Evolutionary conservation across 2,113 vertebrate genomes (phyloP).

Genomic region (Apaloderma vittatum): DNA sequence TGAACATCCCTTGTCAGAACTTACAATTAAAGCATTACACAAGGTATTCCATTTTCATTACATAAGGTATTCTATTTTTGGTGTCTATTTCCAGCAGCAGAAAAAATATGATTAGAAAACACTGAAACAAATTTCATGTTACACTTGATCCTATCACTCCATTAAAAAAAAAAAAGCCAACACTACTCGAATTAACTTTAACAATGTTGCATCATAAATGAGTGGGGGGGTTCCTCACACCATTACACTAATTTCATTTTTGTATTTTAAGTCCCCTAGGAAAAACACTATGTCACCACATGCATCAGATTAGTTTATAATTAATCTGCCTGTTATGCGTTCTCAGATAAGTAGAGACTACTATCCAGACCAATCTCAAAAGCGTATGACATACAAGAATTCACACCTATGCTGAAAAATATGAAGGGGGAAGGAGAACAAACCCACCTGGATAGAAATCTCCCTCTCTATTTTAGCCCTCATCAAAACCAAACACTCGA

Average conservation of each 20-base stretch:
- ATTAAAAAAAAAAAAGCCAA: background rate
- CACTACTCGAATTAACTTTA: background rate
- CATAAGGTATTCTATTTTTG: background rate
- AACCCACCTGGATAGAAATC: accelerated
- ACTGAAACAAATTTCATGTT: background rate
- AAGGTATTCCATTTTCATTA: background rate
- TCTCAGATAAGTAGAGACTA: background rate
- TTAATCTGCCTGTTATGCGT: background rate
- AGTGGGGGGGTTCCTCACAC: background rate
- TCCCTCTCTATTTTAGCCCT: background rate
- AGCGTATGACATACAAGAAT: background rate
- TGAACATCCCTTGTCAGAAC: background rate
- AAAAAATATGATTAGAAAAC: background rate
- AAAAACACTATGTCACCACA: background rate
- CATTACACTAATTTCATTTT: background rate
- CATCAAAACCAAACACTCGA: background rate
- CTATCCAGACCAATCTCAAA: background rate
- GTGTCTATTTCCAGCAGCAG: background rate
- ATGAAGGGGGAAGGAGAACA: background rate
- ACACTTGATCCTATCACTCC: background rate
- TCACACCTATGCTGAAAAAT: background rate
- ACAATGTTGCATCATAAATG: background rate
- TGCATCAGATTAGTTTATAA: background rate
- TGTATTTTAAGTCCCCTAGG: background rate
- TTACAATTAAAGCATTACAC: background rate